Percentiles rank a stretch among this genome's conserved stretches.
phyloP scores from a whole-genome alignment of 2,797 vertebrate genomes.

The Pipistrellus kuhlii region DNA sequence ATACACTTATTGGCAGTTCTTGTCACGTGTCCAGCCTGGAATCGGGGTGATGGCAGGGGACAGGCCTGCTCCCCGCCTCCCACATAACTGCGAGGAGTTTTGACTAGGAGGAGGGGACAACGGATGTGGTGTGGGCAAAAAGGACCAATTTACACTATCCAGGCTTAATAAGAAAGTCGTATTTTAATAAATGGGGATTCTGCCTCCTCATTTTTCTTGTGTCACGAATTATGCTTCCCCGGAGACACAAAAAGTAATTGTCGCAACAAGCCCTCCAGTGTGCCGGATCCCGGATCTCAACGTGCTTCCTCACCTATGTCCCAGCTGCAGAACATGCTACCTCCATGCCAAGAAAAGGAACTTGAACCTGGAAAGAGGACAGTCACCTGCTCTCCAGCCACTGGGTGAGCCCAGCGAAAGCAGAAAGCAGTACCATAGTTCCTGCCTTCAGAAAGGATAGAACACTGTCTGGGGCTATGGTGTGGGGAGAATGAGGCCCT shows the following conservation, averaged over 20 bases:
- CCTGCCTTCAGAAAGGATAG: background rate
- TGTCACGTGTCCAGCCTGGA: background rate
- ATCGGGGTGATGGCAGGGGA: background rate
- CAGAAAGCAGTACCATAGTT: background rate
- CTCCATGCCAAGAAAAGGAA: constrained; percentile 1
- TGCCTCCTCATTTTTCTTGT: constrained; percentile 62
- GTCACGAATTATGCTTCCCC: background rate
- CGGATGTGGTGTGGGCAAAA: background rate
- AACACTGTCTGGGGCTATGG: background rate
- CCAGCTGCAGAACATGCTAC: background rate
- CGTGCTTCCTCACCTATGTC: background rate
- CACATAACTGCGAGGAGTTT: background rate
- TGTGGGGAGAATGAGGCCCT: background rate
- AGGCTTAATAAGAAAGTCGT: background rate
- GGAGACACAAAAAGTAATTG: constrained; percentile 4
- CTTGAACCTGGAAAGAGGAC: constrained; percentile 10
- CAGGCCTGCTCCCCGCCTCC: background rate
- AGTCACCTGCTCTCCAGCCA: background rate
- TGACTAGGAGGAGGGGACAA: background rate
- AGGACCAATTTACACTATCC: background rate
- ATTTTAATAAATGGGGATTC: constrained; percentile 43
- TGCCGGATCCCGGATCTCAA: background rate
- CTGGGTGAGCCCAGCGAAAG: background rate
- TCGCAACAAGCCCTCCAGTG: accelerated
- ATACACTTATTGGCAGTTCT: background rate